Conservation (phyloP, 37 sponge, comb jelly and placozoan species). For the Cladorhizidae sp. region DNA sequence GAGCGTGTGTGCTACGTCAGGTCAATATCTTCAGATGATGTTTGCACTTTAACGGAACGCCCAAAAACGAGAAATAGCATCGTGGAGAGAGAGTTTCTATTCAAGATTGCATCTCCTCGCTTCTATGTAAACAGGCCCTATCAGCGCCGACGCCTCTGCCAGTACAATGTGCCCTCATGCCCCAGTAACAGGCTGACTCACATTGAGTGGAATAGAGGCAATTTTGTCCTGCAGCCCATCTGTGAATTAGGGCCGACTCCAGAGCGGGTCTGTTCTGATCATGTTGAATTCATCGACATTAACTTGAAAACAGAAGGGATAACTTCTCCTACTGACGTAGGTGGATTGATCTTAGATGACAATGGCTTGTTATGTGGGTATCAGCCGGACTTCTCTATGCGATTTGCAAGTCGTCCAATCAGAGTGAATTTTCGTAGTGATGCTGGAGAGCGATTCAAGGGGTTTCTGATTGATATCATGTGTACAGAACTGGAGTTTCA, state of each 20-base stretch:
- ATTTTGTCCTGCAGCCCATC: not conserved
- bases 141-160: not conserved
- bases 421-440: constrained; percentile 2
- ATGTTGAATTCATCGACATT: not conserved
- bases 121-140: not conserved
- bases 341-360: not conserved
- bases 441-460: not conserved
- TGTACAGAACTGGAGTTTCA: not conserved
- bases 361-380: not conserved
- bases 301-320: not conserved
- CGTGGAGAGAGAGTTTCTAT: no score
- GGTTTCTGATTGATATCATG: constrained; percentile 2
- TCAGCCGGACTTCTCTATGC: not conserved
- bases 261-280: not conserved
- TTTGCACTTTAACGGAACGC: no score
- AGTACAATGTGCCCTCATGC: not conserved
- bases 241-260: not conserved
- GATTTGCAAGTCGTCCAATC: not conserved
- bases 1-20: no score
- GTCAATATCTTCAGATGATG: no score
- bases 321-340: not conserved
- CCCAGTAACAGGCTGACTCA: not conserved
- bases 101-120: not conserved
- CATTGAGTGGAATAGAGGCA: not conserved
- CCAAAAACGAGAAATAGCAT: no score